phyloP scores from a whole-genome alignment of 1,140 invertebrate genomes.

The Drosophila sucinea region DNA sequence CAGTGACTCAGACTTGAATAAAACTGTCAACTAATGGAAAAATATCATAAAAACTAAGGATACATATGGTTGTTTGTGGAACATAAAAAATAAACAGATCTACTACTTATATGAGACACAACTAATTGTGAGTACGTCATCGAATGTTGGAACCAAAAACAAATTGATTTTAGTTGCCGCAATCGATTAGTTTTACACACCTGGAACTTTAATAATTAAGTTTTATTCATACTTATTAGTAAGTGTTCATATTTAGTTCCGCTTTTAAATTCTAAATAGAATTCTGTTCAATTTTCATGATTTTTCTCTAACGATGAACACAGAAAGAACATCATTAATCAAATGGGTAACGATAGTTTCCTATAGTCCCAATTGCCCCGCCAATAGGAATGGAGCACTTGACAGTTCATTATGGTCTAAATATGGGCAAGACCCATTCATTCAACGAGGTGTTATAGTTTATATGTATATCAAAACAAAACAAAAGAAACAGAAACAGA shows the following conservation, averaged over 20 bases:
- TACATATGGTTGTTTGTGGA: not conserved
- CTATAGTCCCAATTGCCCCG: not conserved
- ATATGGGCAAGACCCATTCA: slow-evolving; percentile 44
- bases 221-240: not conserved
- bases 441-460: slow-evolving; percentile 53
- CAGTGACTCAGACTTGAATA: not conserved
- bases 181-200: slow-evolving; percentile 1
- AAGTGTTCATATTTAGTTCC: not conserved
- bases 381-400: slow-evolving; percentile 34
- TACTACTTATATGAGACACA: not conserved
- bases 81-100: too few relatives aligned
- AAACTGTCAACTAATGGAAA: not conserved
- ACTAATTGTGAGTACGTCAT: not conserved
- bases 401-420: slow-evolving; percentile 51
- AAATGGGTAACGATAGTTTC: slow-evolving; percentile 11
- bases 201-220: not conserved
- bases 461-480: not conserved
- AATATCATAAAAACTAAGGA: not conserved
- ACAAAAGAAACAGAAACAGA: not conserved
- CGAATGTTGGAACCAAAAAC: not conserved
- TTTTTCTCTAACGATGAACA: not conserved
- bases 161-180: slow-evolving; percentile 2
- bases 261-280: slow-evolving; percentile 5
- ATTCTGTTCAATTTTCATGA: not conserved
- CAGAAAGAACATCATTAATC: slow-evolving; percentile 14